phyloP scores from a whole-genome alignment of 2,888 invertebrate genomes.

The Litoditis marina region DNA sequence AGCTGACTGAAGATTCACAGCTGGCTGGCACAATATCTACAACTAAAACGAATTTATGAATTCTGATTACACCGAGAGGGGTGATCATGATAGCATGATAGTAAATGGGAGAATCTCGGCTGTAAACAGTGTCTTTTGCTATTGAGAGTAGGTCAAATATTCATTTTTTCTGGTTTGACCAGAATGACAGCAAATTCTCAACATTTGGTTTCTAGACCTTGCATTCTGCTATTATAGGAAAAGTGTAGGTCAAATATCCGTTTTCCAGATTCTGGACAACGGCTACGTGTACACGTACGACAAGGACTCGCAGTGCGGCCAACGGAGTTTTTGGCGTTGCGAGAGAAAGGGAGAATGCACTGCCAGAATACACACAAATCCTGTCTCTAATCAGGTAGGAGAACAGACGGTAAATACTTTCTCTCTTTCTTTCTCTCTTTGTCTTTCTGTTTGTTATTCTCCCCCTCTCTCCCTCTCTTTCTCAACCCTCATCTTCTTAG shows the following conservation, averaged over 20 bases:
- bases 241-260: neutral
- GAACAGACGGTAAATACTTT: neutral
- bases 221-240: neutral
- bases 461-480: too few species aligned
- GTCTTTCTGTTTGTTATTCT: neutral
- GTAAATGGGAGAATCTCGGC: too few species aligned
- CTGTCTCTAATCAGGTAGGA: slow-evolving; percentile 7
- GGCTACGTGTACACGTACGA: slow-evolving; percentile 16
- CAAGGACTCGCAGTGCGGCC: slow-evolving; percentile 17
- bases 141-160: too few species aligned
- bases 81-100: too few species aligned
- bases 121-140: too few species aligned
- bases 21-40: too few species aligned
- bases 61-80: too few species aligned
- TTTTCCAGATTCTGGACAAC: slow-evolving; percentile 9
- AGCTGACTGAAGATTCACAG: too few species aligned
- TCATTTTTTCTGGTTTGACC: too few species aligned
- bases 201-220: too few species aligned
- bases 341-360: slow-evolving; percentile 17
- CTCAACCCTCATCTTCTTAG: neutral
- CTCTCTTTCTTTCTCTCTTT: neutral
- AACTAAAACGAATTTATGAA: too few species aligned
- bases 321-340: slow-evolving; percentile 17
- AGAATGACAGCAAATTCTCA: too few species aligned
- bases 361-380: slow-evolving; percentile 6